Conservation (phyloP, 2,797 vertebrate species). For the Dendrocincla tyrannina region DNA sequence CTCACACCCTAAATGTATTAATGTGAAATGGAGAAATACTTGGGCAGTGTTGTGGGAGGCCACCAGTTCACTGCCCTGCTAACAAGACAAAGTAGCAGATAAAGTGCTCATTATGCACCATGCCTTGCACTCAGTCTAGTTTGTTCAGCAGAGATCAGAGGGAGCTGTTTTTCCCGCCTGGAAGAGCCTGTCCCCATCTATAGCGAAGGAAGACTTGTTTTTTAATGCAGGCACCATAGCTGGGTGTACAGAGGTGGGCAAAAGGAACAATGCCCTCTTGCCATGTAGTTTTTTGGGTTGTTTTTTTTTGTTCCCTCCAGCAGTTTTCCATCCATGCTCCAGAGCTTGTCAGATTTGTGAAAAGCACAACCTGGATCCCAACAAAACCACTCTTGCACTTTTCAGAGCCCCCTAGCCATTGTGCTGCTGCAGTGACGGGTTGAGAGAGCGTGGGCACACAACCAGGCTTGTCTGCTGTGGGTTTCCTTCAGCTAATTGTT, state of each 20-base stretch:
- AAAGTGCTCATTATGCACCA: not conserved
- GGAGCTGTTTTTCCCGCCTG: not conserved
- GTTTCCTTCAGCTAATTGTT: constrained; percentile 27
- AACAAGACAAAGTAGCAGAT: not conserved
- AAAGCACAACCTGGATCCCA: not conserved
- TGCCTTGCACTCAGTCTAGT: not conserved
- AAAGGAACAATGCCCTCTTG: not conserved
- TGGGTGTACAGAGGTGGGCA: not conserved
- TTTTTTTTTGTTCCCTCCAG: not conserved
- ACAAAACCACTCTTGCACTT: not conserved
- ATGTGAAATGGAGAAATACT: not conserved
- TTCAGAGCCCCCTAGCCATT: not conserved
- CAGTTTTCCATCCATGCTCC: not conserved
- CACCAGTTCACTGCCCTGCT: not conserved
- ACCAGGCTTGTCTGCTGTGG: not conserved
- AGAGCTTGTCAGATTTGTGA: not conserved
- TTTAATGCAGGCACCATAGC: not conserved
- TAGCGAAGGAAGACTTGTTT: not conserved
- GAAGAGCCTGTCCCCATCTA: not conserved
- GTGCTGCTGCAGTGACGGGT: not conserved
- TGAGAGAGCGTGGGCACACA: not conserved
- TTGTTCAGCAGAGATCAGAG: not conserved
- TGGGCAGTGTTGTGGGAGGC: not conserved
- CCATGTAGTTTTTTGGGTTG: not conserved
- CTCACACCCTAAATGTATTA: not conserved